Base-by-base conservation (phyloP, 2,888 invertebrate species). In the Acanthosepion esculentum region DNA sequence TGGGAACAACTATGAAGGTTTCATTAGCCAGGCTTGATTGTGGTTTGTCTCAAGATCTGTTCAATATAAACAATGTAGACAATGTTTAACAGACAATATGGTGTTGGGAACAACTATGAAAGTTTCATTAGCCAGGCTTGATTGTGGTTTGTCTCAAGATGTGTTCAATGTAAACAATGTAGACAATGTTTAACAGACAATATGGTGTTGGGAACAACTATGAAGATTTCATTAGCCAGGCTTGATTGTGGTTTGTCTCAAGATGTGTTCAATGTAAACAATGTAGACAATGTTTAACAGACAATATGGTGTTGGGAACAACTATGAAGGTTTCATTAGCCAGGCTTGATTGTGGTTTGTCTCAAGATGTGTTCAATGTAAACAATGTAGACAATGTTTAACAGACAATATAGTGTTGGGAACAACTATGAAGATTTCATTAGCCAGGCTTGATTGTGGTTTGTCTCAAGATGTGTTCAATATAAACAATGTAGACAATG, bases 151-250 rank as follows among this genome's bases (percentile, higher is more conserved):
- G 10, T 78, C 78, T 78, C 3, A 4, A 53, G 53, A 55, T 29
- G 78, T 26, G n/a, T n/a, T n/a, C n/a, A n/a, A n/a, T n/a, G n/a
- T n/a, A n/a, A n/a, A n/a, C n/a, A n/a, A n/a, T n/a, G n/a, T n/a
- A 41, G 41, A 20, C 4, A 78, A n/a, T n/a, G n/a, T 78, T n/a
- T 78, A 78, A 78, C 78, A 78, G 78, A n/a, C n/a, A 1, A n/a
- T 78, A 33, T 78, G 78, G n/a, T 33, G n/a, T 78, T 78, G 78
- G 78, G 78, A 78, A n/a, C 78, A 78, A n/a, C 78, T 78, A 78
- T 29, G n/a, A n/a, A 78, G 78, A 18, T 78, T 23, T 78, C 15
- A 78, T n/a, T 12, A n/a, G 78, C 4, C n/a, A n/a, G 78, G 78
- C 78, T 78, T n/a, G 15, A 10, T 64, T 64, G 10, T 18, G 20